phyloP scores from a whole-genome alignment of 2,888 invertebrate genomes.

The Epistrophe eligans region DNA sequence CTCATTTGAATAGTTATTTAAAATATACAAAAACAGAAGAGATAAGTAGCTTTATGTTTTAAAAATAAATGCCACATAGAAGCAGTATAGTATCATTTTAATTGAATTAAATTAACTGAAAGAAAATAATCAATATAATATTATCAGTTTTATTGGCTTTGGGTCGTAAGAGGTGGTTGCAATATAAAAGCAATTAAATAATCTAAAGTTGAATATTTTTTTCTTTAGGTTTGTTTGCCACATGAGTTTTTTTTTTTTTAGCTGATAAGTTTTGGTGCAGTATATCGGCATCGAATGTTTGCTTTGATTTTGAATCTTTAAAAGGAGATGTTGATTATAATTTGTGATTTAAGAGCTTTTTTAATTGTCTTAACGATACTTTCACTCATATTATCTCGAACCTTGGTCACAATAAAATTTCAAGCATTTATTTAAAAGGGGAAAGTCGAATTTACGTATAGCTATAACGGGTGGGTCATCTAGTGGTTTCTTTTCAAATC shows the following conservation, averaged over 20 bases:
- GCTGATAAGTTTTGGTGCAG: background rate
- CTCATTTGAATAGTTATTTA: conserved; percentile 46
- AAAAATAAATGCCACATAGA: background rate
- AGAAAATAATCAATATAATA: conserved; percentile 40
- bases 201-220: background rate
- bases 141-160: conserved; percentile 43
- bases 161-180: conserved; percentile 32
- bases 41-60: background rate
- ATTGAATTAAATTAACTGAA: conserved; percentile 54
- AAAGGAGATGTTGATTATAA: background rate
- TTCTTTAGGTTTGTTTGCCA: background rate
- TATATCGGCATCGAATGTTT: no score
- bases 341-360: background rate
- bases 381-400: no score
- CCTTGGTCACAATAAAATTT: no score
- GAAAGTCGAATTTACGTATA: no score
- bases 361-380: no score
- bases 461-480: no score
- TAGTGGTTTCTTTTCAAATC: no score
- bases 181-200: conserved; percentile 23
- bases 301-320: background rate
- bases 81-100: background rate
- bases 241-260: background rate
- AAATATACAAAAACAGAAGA: background rate
- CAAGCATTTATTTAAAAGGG: no score